These are phyloP conservation scores for Sycophila texana DNA, from an alignment of 2,888 invertebrate species.

Conservation along the genomic window DNA sequence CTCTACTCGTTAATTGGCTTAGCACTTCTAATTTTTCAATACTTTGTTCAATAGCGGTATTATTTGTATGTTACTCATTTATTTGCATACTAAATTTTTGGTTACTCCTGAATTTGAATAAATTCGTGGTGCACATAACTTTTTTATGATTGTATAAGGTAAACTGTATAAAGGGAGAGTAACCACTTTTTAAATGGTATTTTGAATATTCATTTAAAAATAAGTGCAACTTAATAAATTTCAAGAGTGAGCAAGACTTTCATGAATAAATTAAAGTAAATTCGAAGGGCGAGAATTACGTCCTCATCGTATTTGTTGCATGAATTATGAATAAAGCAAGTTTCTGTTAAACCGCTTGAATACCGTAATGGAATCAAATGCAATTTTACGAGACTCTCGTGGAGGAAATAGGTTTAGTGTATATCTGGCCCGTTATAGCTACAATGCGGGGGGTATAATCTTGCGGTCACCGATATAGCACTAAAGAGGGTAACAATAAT, in stretches of 20 bases:
- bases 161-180: not conserved
- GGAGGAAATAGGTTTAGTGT: conserved; percentile 19
- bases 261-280: not conserved
- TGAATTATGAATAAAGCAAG: conserved; percentile 34
- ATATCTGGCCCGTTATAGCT: conserved; percentile 6
- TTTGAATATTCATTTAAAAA: conserved; percentile 43
- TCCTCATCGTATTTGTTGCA: not conserved
- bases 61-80: not conserved
- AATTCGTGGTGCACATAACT: not conserved
- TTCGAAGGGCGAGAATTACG: conserved; percentile 22
- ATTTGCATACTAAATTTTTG: not conserved
- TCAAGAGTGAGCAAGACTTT: conserved; percentile 6
- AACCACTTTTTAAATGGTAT: not conserved
- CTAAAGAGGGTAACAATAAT: conserved; percentile 46
- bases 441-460: conserved; percentile 34
- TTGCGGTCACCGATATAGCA: conserved; percentile 37
- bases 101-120: not conserved
- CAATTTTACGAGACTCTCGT: conserved; percentile 42
- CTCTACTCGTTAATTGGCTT: too few relatives aligned
- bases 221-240: not conserved
- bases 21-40: too few relatives aligned
- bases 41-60: too few relatives aligned
- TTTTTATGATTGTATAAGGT: not conserved
- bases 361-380: conserved; percentile 34
- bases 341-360: not conserved